phyloP scores from a whole-genome alignment of 2,797 vertebrate species.

The Anabas testudineus region DNA sequence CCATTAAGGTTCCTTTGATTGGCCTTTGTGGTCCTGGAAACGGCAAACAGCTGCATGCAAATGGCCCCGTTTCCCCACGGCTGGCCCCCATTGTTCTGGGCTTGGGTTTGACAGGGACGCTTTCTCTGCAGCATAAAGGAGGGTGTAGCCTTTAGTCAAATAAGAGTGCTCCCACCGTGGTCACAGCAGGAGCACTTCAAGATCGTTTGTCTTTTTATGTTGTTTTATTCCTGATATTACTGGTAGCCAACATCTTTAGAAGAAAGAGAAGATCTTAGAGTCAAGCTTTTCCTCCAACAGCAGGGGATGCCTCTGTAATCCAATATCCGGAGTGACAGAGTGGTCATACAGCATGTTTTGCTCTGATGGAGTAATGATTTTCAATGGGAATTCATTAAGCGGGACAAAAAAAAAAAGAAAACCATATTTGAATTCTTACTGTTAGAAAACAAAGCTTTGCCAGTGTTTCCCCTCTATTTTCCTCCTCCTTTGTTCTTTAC shows the following conservation, averaged over 20 bases:
- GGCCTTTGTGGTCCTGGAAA: conserved; percentile 95
- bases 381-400: conserved; percentile 58
- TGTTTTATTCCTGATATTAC: conserved; percentile 82
- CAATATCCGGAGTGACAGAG: conserved; percentile 75
- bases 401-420: conserved; percentile 33
- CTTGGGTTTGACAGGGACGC: conserved; percentile 91
- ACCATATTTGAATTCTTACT: conserved; percentile 58
- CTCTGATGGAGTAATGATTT: conserved; percentile 71
- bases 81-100: conserved; percentile 91
- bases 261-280: conserved; percentile 85
- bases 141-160: conserved; percentile 88
- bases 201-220: conserved; percentile 86
- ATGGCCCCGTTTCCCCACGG: conserved; percentile 87
- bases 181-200: conserved; percentile 85
- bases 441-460: conserved; percentile 54
- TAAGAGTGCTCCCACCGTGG: conserved; percentile 88
- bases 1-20: conserved; percentile 91
- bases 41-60: conserved; percentile 98
- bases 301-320: conserved; percentile 82
- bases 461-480: conserved; percentile 44
- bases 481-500: conserved; percentile 48
- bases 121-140: conserved; percentile 88
- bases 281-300: conserved; percentile 82
- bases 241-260: conserved; percentile 85
- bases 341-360: conserved; percentile 68